A percentile compares a stretch with the other conserved stretches of the same genome.
These are phyloP conservation scores for Drosophila vallismaia DNA, from an alignment of 2,888 invertebrate genomes.

Conservation along the genomic window DNA sequence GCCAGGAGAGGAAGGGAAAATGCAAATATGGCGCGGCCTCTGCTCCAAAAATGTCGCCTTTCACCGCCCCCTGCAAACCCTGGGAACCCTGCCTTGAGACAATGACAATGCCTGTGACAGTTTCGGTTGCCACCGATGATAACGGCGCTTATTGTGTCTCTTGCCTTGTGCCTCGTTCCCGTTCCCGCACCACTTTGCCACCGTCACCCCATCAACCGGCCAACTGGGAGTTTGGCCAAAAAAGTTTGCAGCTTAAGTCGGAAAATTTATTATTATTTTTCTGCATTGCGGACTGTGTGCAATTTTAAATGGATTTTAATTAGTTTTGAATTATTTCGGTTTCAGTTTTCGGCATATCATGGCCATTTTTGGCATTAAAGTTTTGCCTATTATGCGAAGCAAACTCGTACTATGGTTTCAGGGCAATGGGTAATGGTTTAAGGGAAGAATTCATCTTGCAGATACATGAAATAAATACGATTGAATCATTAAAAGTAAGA, in stretches of 20 bases:
- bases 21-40: constrained; percentile 45
- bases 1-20: constrained; percentile 7
- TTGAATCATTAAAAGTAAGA: no score
- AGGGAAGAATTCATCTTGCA: background rate
- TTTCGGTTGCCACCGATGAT: constrained; percentile 41
- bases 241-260: constrained; percentile 52
- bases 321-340: constrained; percentile 55
- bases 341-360: constrained; percentile 33
- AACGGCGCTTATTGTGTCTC: constrained; percentile 47
- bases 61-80: background rate
- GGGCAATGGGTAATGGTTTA: constrained; percentile 4
- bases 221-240: constrained; percentile 24
- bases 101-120: constrained; percentile 48
- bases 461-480: background rate
- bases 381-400: constrained; percentile 38
- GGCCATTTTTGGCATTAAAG: constrained; percentile 34
- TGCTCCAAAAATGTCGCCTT: constrained; percentile 8
- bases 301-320: constrained; percentile 55
- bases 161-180: background rate
- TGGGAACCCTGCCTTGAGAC: constrained; percentile 25
- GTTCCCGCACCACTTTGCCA: background rate
- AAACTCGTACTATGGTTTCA: constrained; percentile 6
- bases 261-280: constrained; percentile 58
- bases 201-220: background rate
- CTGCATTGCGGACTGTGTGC: constrained; percentile 42